Evolutionary conservation across 2,113 vertebrate species (phyloP).

Genomic region (Zonotrichia leucophrys): DNA sequence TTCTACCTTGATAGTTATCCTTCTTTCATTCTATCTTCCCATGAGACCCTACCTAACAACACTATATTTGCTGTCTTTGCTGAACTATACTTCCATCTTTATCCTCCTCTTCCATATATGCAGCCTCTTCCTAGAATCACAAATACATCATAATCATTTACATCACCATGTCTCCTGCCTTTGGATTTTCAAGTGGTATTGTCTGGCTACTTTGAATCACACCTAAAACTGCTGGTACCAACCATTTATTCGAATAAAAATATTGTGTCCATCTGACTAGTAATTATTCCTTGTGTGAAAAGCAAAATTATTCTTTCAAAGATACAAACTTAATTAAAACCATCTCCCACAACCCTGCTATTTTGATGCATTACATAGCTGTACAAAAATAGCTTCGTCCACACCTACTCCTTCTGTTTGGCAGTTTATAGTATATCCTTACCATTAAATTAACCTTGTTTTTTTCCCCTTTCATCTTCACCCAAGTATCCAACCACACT

Average conservation of each 20-base stretch:
- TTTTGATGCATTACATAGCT: neutral
- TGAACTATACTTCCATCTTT: neutral
- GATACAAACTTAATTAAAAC: conserved; percentile 33
- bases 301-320: conserved; percentile 14
- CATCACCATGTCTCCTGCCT: neutral
- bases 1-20: neutral
- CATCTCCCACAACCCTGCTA: neutral
- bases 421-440: conserved; percentile 22
- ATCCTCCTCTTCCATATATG: neutral
- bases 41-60: neutral
- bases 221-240: neutral
- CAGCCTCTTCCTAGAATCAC: neutral
- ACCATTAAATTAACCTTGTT: conserved; percentile 37
- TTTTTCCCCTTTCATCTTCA: conserved; percentile 50
- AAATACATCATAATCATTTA: neutral
- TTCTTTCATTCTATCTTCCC: neutral
- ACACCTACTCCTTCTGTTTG: conserved; percentile 37
- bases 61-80: neutral
- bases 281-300: neutral
- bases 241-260: neutral
- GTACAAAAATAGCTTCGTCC: conserved; percentile 36
- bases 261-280: neutral
- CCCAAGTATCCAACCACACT: conserved; percentile 31
- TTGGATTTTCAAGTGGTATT: neutral
- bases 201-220: neutral